phyloP scores from a whole-genome alignment of 2,888 invertebrate species.

The Stenurella melanura region DNA sequence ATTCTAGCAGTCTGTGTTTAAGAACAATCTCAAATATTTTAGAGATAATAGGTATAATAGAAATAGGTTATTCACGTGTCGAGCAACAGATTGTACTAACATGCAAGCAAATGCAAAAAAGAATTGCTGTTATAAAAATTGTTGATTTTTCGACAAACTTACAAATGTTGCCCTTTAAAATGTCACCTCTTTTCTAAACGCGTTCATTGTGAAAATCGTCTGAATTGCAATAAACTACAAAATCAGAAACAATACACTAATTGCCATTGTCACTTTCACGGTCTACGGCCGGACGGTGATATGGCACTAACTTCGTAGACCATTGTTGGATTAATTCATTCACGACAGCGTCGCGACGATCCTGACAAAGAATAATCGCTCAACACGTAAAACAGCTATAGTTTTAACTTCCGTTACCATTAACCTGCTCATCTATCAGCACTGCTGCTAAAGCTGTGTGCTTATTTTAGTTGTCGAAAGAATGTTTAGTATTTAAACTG shows the following conservation, averaged over 20 bases:
- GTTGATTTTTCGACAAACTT: no score
- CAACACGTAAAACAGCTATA: conserved; percentile 11
- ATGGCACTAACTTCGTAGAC: background rate
- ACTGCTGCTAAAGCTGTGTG: conserved; percentile 6
- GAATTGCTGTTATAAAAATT: no score
- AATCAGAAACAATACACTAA: background rate
- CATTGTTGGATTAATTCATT: background rate
- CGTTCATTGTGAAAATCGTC: background rate
- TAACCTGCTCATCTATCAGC: conserved; percentile 11
- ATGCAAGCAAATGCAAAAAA: no score
- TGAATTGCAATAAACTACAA: background rate
- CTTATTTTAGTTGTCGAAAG: conserved; percentile 9
- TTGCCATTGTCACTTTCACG: background rate
- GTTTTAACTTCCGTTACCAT: conserved; percentile 24
- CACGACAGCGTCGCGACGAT: background rate
- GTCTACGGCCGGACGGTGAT: background rate
- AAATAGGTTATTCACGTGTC: no score
- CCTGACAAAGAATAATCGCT: conserved; percentile 18
- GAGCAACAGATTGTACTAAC: no score
- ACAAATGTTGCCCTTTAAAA: background rate
- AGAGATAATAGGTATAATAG: no score
- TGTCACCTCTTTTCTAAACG: background rate
- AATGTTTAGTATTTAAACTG: background rate
- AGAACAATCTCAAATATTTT: no score
- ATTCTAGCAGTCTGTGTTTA: no score